Percentiles rank a stretch among this genome's conserved stretches.
phyloP scores from a whole-genome alignment of 2,888 invertebrate species.

The Scaptomyza parva region DNA sequence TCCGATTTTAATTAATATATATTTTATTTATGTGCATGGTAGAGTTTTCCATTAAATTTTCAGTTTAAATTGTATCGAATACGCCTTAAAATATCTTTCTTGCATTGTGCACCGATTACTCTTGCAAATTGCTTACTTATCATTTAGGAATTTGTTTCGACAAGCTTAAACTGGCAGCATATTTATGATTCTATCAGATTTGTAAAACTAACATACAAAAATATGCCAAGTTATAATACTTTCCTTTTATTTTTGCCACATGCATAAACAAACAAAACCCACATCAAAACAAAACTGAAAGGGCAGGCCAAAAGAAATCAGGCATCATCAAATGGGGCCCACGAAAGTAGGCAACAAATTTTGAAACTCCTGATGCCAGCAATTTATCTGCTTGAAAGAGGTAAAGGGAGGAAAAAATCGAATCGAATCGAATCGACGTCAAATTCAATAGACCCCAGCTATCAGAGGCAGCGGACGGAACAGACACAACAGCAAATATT shows the following conservation, averaged over 20 bases:
- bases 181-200: slow-evolving; percentile 29
- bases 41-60: not conserved
- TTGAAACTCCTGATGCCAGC: slow-evolving; percentile 60
- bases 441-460: slow-evolving; percentile 49
- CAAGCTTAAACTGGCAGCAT: slow-evolving; percentile 22
- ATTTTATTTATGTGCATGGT: not conserved
- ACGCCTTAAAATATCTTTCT: slow-evolving; percentile 11
- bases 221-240: slow-evolving; percentile 27
- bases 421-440: slow-evolving; percentile 41
- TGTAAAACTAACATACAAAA: slow-evolving; percentile 35
- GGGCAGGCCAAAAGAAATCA: slow-evolving; percentile 5
- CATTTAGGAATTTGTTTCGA: slow-evolving; percentile 29
- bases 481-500: slow-evolving; percentile 51
- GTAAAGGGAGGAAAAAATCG: slow-evolving; percentile 10
- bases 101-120: slow-evolving; percentile 33
- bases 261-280: slow-evolving; percentile 20
- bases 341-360: slow-evolving; percentile 66
- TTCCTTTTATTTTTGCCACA: slow-evolving; percentile 28
- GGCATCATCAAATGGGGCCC: slow-evolving; percentile 26
- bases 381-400: slow-evolving; percentile 55
- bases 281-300: slow-evolving; percentile 17
- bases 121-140: slow-evolving; percentile 34
- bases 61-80: too few relatives aligned
- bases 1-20: too few relatives aligned
- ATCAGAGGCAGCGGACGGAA: slow-evolving; percentile 1